Conservation (phyloP, 2,888 invertebrate genomes). For the Tortrix viridana region DNA sequence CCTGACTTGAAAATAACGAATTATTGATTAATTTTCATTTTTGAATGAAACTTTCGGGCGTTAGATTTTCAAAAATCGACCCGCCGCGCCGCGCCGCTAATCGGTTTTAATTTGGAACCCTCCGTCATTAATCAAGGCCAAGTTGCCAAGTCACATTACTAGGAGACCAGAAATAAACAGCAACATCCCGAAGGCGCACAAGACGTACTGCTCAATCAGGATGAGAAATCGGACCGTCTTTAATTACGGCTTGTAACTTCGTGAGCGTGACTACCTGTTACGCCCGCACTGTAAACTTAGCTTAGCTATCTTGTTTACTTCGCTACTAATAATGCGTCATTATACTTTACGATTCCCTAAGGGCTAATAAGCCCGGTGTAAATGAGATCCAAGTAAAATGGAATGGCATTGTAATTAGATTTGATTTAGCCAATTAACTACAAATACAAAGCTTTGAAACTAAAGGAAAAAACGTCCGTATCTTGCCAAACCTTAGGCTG, state of each 20-base stretch:
- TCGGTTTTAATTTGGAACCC: too few relatives aligned
- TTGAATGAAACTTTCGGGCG: too few relatives aligned
- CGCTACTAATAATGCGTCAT: conserved; percentile 23
- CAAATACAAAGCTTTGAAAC: background rate
- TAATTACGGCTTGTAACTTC: conserved; percentile 8
- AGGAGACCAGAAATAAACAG: too few relatives aligned
- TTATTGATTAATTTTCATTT: too few relatives aligned
- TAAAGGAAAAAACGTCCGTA: conserved; percentile 13
- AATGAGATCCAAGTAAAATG: conserved; percentile 14
- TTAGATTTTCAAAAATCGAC: too few relatives aligned
- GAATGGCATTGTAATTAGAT: conserved; percentile 19
- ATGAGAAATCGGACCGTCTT: conserved; percentile 22
- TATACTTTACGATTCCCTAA: conserved; percentile 31
- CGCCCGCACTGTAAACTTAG: conserved; percentile 9
- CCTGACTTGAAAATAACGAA: too few relatives aligned
- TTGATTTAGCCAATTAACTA: background rate
- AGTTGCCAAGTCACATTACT: too few relatives aligned
- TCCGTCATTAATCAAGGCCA: too few relatives aligned
- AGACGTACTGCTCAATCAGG: conserved; percentile 14
- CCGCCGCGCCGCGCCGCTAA: too few relatives aligned
- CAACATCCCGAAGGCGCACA: background rate
- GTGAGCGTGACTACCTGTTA: conserved; percentile 21
- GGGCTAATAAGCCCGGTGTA: conserved; percentile 26
- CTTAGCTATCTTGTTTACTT: conserved; percentile 28
- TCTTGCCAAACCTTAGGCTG: conserved; percentile 2